Percentiles rank a stretch among this genome's conserved stretches.
These are phyloP conservation scores for Choristoneura fumiferana DNA, from an alignment of 1,140 invertebrate species.

Conservation along the genomic window DNA sequence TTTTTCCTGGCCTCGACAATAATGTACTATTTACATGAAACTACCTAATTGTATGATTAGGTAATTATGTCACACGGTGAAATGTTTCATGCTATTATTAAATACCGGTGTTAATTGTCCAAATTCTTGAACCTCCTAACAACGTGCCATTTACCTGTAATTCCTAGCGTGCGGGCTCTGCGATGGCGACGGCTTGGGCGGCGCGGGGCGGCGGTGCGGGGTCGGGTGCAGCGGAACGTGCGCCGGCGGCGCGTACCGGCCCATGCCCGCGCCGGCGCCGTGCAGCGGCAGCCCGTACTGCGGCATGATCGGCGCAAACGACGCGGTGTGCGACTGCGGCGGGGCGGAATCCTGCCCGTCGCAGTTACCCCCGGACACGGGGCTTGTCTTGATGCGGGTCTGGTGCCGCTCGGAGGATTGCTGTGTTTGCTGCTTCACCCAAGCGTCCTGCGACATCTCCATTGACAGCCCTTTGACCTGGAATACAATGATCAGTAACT, in stretches of 20 bases:
- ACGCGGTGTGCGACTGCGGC: constrained; percentile 59
- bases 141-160: constrained; percentile 74
- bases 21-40: no score
- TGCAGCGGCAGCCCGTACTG: constrained; percentile 72
- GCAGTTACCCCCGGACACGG: constrained; percentile 62
- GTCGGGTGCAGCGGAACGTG: constrained; percentile 80
- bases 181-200: constrained; percentile 79
- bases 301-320: constrained; percentile 75
- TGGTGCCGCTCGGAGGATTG: constrained; percentile 60
- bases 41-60: no score
- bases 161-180: constrained; percentile 80
- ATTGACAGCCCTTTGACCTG: constrained; percentile 73
- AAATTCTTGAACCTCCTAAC: no score
- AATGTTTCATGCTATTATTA: no score
- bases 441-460: constrained; percentile 73
- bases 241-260: constrained; percentile 77
- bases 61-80: no score
- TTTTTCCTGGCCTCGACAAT: no score
- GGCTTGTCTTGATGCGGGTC: constrained; percentile 66
- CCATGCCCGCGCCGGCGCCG: constrained; percentile 74
- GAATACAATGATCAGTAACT: no score
- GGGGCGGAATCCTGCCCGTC: constrained; percentile 54
- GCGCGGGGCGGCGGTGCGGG: constrained; percentile 72
- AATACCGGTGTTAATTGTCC: no score
- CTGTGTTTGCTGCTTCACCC: constrained; percentile 70